These are phyloP conservation scores for Spodoptera exigua DNA, from an alignment of 2,888 invertebrate species.

Conservation along the genomic window DNA sequence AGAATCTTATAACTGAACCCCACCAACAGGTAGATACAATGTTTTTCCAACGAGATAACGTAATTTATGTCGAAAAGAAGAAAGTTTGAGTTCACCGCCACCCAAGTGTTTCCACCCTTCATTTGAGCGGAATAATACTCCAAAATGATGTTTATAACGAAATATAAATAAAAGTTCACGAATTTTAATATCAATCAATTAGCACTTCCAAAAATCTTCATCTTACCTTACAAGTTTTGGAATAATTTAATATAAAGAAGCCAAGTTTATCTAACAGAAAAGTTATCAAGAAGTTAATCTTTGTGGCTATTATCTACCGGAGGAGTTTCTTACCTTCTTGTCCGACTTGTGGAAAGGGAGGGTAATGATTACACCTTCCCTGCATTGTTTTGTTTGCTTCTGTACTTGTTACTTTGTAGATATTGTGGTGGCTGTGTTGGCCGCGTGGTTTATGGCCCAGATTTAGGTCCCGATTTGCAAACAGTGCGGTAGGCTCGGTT, in stretches of 20 bases:
- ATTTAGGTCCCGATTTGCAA: slow-evolving; percentile 33
- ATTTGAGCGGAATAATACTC: slow-evolving; percentile 33
- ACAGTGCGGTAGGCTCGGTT: slow-evolving; percentile 33
- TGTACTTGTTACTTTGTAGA: slow-evolving; percentile 41
- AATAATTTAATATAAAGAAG: slow-evolving; percentile 83
- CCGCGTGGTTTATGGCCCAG: slow-evolving; percentile 31
- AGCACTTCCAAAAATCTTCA: slow-evolving; percentile 70
- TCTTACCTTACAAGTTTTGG: slow-evolving; percentile 71
- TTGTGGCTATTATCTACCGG: slow-evolving; percentile 70
- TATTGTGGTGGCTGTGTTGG: slow-evolving; percentile 39
- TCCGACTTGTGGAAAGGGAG: slow-evolving; percentile 45
- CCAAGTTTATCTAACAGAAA: slow-evolving; percentile 77
- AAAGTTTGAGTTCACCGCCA: slow-evolving; percentile 27
- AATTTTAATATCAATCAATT: slow-evolving; percentile 80
- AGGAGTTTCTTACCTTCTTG: slow-evolving; percentile 46
- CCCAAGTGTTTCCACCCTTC: slow-evolving; percentile 9
- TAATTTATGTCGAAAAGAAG: slow-evolving; percentile 39
- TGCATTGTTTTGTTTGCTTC: slow-evolving; percentile 46
- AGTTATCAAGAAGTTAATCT: slow-evolving; percentile 78
- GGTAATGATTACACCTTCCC: slow-evolving; percentile 49
- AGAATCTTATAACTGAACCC: slow-evolving; percentile 9
- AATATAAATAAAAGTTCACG: slow-evolving; percentile 55
- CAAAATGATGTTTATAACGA: slow-evolving; percentile 37
- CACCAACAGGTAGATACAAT: slow-evolving; percentile 24
- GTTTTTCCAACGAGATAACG: slow-evolving; percentile 30